Conservation (phyloP, 2,888 invertebrate genomes). For the Abscondita cerata region DNA sequence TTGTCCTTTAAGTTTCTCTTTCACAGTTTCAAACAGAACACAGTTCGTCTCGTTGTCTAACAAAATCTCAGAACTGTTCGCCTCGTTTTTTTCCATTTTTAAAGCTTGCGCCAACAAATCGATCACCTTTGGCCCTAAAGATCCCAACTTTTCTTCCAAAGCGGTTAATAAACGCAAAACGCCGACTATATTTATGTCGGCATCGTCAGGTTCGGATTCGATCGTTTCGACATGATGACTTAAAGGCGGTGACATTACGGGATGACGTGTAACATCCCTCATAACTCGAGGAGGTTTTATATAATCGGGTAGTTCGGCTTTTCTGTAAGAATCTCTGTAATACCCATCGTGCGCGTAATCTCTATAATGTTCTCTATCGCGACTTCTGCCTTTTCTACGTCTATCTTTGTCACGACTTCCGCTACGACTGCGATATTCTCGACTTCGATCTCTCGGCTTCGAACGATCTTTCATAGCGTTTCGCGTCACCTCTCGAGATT, state of each 20-base stretch:
- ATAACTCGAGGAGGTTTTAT: slow-evolving; percentile 52
- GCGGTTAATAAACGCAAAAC: slow-evolving; percentile 80
- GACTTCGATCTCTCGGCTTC: slow-evolving; percentile 13
- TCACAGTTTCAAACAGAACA: slow-evolving; percentile 82
- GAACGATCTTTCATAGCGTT: slow-evolving; percentile 2
- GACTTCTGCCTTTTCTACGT: not conserved
- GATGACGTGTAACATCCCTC: slow-evolving; percentile 52
- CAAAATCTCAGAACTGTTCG: slow-evolving; percentile 78
- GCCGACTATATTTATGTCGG: slow-evolving; percentile 67
- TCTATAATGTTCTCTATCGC: slow-evolving; percentile 18
- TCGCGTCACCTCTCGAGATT: slow-evolving; percentile 23
- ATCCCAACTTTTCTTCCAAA: slow-evolving; percentile 83
- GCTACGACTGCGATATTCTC: slow-evolving; percentile 32
- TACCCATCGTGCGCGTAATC: slow-evolving; percentile 28
- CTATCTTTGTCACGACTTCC: not conserved
- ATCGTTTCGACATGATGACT: not conserved
- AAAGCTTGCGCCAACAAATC: slow-evolving; percentile 79
- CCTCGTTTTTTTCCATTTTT: slow-evolving; percentile 76
- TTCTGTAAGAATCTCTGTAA: slow-evolving; percentile 32
- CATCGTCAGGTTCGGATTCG: slow-evolving; percentile 58
- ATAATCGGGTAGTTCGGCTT: slow-evolving; percentile 39
- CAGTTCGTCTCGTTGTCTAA: slow-evolving; percentile 75
- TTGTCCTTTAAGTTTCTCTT: slow-evolving; percentile 84
- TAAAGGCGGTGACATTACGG: slow-evolving; percentile 38
- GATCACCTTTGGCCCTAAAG: slow-evolving; percentile 80